phyloP scores from a whole-genome alignment of 2,113 vertebrate genomes.

The Oxygymnocypris stewartii region DNA sequence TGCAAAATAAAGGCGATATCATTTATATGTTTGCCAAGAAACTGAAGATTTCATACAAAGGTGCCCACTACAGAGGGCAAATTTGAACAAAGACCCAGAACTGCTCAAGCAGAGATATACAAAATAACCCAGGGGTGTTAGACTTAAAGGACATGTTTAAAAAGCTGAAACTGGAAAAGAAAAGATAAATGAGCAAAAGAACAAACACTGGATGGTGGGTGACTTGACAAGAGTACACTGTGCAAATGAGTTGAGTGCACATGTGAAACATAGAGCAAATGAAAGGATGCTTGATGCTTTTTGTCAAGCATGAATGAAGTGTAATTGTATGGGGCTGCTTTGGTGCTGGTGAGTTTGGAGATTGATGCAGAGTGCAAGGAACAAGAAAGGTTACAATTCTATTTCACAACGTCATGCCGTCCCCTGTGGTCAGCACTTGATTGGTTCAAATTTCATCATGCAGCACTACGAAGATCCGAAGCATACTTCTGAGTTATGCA shows the following conservation, averaged over 20 bases:
- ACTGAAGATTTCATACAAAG: neutral
- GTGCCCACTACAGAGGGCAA: neutral
- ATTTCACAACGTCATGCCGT: neutral
- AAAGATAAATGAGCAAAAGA: neutral
- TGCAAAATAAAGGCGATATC: neutral
- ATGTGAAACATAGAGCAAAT: neutral
- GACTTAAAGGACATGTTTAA: neutral
- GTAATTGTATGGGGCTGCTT: neutral
- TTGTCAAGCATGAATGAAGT: neutral
- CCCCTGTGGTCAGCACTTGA: constrained; percentile 12
- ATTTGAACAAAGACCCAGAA: neutral
- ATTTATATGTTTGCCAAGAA: neutral
- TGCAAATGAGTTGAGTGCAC: neutral
- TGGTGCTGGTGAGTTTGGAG: neutral
- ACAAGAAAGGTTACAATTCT: neutral
- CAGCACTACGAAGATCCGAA: neutral
- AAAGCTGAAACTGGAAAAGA: neutral
- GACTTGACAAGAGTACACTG: neutral
- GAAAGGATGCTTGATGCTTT: neutral
- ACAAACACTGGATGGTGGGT: neutral
- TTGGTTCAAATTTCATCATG: constrained; percentile 20
- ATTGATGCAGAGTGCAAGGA: neutral
- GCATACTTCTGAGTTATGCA: neutral
- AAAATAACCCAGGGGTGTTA: neutral
- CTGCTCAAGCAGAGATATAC: neutral